These are phyloP conservation scores for Columbina picui DNA, from an alignment of 2,113 vertebrate species.

Conservation along the genomic window DNA sequence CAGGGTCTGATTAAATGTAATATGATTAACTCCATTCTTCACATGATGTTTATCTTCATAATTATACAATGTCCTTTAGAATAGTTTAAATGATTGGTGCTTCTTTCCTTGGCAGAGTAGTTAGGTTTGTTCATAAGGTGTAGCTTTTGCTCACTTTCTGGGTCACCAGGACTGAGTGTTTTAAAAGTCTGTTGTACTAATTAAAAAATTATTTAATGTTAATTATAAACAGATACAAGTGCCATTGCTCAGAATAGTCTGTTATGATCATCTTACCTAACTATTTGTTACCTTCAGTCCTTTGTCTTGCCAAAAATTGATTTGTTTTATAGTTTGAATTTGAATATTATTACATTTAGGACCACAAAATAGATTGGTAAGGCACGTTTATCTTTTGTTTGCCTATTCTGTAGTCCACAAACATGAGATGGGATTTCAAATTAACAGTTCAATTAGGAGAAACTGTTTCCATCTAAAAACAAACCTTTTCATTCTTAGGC, in stretches of 20 bases:
- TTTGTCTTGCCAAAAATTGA: background rate
- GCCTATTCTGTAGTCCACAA: background rate
- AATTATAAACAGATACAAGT: background rate
- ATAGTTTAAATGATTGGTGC: slow-evolving; percentile 33
- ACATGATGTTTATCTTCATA: slow-evolving; percentile 71
- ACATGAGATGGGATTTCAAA: background rate
- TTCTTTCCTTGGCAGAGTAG: background rate
- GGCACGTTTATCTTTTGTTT: background rate
- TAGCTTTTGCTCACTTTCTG: background rate
- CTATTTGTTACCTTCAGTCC: background rate
- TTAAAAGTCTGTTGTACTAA: slow-evolving; percentile 2
- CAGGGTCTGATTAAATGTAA: slow-evolving; percentile 69
- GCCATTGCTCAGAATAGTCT: background rate
- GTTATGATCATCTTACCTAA: background rate
- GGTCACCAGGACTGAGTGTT: background rate
- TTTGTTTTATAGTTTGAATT: background rate
- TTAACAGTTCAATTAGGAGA: background rate
- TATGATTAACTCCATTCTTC: slow-evolving; percentile 73
- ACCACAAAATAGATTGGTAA: background rate
- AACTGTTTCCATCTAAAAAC: background rate
- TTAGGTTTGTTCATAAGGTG: background rate
- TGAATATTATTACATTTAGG: background rate
- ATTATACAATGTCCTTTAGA: slow-evolving; percentile 55
- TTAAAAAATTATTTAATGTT: slow-evolving; percentile 14
- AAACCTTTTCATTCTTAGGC: background rate